Evolutionary conservation across 2,113 vertebrate species (phyloP).

Genomic region (Lasiurus cinereus): DNA sequence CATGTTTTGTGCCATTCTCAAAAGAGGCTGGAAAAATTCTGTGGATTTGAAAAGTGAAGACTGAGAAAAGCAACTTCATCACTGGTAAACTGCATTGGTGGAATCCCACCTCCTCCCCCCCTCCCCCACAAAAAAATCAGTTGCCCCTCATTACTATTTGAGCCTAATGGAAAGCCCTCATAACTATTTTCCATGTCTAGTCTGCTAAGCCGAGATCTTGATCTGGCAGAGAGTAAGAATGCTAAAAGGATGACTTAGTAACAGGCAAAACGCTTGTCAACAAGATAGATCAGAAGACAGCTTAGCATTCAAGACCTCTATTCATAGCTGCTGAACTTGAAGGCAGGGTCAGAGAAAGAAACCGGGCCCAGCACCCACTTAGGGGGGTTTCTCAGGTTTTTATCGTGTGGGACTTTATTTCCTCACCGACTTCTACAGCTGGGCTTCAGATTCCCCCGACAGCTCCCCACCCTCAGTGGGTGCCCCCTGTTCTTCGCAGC

Average conservation of each 20-base stretch:
- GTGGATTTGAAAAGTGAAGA: conserved; percentile 38
- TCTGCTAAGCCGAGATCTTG: conserved; percentile 74
- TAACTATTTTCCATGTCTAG: conserved; percentile 79
- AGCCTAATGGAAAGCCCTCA: conserved; percentile 60
- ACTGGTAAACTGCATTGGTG: background rate
- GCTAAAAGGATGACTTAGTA: conserved; percentile 84
- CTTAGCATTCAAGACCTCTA: conserved; percentile 78
- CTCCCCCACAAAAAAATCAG: background rate
- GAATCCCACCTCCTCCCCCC: too few species aligned
- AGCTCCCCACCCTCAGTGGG: background rate
- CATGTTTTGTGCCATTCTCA: conserved; percentile 8
- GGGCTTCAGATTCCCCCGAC: background rate
- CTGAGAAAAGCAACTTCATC: conserved; percentile 27
- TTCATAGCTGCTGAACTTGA: conserved; percentile 82
- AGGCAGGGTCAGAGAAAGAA: conserved; percentile 72
- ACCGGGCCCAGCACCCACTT: conserved; percentile 39
- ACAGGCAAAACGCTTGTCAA: conserved; percentile 84
- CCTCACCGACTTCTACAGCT: conserved; percentile 28
- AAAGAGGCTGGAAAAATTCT: conserved; percentile 43
- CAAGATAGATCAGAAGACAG: conserved; percentile 81
- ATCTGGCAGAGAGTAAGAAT: conserved; percentile 80
- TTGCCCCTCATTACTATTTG: background rate
- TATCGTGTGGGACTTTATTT: conserved; percentile 23
- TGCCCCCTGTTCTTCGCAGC: background rate
- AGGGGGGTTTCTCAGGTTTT: conserved; percentile 60